A percentile compares a stretch with the other conserved stretches of the same genome.
Evolutionary conservation across 2,797 vertebrate genomes (phyloP).

Genomic region (Rhinogobio ventralis): DNA sequence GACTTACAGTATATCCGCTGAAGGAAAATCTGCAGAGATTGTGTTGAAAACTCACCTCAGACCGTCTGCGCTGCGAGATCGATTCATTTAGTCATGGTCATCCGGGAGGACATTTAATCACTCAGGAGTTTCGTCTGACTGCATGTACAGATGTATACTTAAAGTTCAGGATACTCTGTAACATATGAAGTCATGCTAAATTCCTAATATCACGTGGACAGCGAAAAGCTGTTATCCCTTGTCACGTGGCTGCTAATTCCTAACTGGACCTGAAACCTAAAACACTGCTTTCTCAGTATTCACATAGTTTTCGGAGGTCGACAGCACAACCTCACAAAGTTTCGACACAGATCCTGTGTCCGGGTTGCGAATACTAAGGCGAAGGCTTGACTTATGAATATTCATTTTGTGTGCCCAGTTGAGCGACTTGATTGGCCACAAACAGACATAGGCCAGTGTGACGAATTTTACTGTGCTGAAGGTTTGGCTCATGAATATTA

Average conservation of each 20-base stretch:
- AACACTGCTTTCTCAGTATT: background rate
- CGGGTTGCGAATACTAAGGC: background rate
- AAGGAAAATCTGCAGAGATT: background rate
- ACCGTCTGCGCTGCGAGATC: background rate
- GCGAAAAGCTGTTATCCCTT: background rate
- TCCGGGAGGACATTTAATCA: background rate
- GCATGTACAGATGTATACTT: background rate
- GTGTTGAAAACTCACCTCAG: constrained; percentile 18
- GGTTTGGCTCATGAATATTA: constrained; percentile 1
- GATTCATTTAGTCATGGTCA: background rate
- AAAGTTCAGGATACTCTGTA: background rate
- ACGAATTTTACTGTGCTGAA: too few species aligned
- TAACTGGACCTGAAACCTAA: background rate
- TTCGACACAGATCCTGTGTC: background rate
- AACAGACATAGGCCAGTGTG: too few species aligned
- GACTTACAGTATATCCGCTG: background rate
- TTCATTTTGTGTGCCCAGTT: background rate
- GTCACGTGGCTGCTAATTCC: constrained; percentile 33
- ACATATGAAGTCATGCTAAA: constrained; percentile 11
- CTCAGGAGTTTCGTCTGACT: background rate
- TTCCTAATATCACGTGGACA: constrained; percentile 35
- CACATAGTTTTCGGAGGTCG: background rate
- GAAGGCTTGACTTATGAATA: background rate
- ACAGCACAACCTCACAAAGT: background rate
- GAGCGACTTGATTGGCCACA: background rate